Base-by-base conservation (phyloP, 2,797 vertebrate species). In the Tachyglossus aculeatus region DNA sequence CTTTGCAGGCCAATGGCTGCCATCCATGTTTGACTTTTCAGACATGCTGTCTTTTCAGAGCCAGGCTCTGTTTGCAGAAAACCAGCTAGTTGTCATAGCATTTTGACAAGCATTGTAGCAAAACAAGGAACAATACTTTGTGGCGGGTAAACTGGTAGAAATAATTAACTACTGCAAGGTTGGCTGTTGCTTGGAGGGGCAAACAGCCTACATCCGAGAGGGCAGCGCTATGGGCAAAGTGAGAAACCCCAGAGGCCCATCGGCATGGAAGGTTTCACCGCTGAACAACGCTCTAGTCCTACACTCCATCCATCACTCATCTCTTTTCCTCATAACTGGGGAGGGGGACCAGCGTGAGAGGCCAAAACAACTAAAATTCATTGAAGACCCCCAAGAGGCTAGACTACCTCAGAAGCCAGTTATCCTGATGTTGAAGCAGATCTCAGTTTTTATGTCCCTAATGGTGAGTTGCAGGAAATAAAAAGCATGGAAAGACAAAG, bases 1-100 rank as follows among this genome's bases (percentile, higher is more conserved):
- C 72, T 90, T 48, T 67, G 71, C 24, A 36, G 85, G 90, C 85
- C 91, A 72, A 88, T 92, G 91, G 93, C 93, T 94, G 92, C 89
- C 91, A 91, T 91, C 91, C 88, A 93, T 60, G 40, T 87, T 85
- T 82, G 65, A 83, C 92, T 92, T 90, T n/a, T 79, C 78, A 93
- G 91, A 87, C 88, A 88, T 83, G 76, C 80, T 55, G 88, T 88
- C 90, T 84, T 88, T 90, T 75, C 27, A 56, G 79, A 92, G 72
- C 82, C 84, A 86, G 36, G 43, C 48, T 88, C 70, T 85, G 82
- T 90, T 89, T 80, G 84, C 86, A 84, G 85, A 77, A 91, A 90
- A 70, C 55, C 84, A 92, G 77, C 78, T 80, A 88, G 92, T 93
- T 90, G 88, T 94, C 83, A 87, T 33, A 85, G 93, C 83, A 92